These are phyloP conservation scores for Caerostris extrusa DNA, from an alignment of 1,140 invertebrate genomes.

Conservation along the genomic window DNA sequence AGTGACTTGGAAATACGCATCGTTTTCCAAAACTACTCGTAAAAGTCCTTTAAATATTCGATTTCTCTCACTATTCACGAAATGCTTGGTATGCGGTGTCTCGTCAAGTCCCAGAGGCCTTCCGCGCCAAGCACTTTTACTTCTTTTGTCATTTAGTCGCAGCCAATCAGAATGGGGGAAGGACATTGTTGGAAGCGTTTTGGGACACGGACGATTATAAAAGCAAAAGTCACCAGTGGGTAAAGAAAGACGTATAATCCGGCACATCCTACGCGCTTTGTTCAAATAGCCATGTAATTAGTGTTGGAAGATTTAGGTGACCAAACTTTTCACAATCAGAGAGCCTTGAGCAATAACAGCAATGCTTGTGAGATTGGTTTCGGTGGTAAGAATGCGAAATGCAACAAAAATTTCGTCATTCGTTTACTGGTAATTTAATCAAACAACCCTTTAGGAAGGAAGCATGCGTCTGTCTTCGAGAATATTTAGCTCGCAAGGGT, in stretches of 20 bases:
- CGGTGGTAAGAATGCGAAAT: not conserved
- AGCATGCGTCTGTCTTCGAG: not conserved
- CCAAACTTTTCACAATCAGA: conserved; percentile 69
- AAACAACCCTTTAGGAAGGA: conserved; percentile 36
- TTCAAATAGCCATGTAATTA: conserved; percentile 49
- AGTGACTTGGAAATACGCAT: conserved; percentile 31
- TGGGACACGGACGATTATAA: conserved; percentile 21
- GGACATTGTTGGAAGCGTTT: not conserved
- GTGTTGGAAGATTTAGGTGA: conserved; percentile 66
- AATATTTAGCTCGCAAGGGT: not conserved
- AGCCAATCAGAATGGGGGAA: not conserved
- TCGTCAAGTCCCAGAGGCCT: not conserved
- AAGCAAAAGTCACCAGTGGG: conserved; percentile 58
- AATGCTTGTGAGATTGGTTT: not conserved
- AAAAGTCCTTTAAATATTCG: conserved; percentile 64
- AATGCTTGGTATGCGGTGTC: not conserved
- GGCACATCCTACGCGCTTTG: conserved; percentile 24
- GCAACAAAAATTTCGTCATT: conserved; percentile 57
- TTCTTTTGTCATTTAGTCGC: conserved; percentile 4
- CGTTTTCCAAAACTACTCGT: conserved; percentile 44
- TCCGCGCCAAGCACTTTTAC: not conserved
- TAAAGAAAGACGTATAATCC: conserved; percentile 14
- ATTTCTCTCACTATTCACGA: conserved; percentile 5
- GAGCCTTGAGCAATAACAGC: conserved; percentile 28
- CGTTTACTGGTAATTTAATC: conserved; percentile 64